Base-by-base conservation (phyloP, 2,113 vertebrate species). In the Gulo gulo region DNA sequence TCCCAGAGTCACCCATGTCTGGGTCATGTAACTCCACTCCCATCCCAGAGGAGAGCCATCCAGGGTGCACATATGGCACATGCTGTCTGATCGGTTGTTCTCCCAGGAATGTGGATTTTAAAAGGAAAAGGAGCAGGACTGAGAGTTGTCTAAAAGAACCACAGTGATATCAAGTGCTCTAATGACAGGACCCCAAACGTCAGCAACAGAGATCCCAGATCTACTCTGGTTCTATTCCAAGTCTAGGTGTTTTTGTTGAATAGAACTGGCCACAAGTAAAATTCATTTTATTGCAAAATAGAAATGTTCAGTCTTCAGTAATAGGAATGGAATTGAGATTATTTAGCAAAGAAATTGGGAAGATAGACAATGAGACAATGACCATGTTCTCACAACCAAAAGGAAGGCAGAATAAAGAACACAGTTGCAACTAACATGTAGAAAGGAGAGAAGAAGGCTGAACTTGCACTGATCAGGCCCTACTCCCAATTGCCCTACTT, bases 351-450 rank as follows among this genome's bases (percentile, higher is more conserved):
- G 69, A 71, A 18, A 63, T 47, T 34, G 24, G n/a, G 20, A 93
- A 79, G 65, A 8, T 34, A 9, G 7, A 18, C 11, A 52, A 69
- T 76, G 47, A 36, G 4, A 23, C 6, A 16, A 20, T 14, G 8
- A 23, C 16, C 7, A 45, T 0, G 1, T 13, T 39, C 82, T 67
- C 42, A n/a, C 23, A 47, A 34, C 61, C 45, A 26, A 59, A 29
- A n/a, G 2, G 29, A 20, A 34, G 1, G 36, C 29, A 57, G 55
- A n/a, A 36, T 13, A 50, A 11, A 31, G 2, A 11, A 34, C 24
- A 21, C 11, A 29, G 47, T 24, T 15, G 1, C 0, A 55, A 15
- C 69, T 18, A 6, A 76, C 4, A 4, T 29, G 11, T 9, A 2
- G 6, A n/a, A 11, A 50, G 12, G 52, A 23, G n/a, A 63, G 52